phyloP scores from a whole-genome alignment of 2,888 invertebrate genomes.

The Coecobrya sp. region DNA sequence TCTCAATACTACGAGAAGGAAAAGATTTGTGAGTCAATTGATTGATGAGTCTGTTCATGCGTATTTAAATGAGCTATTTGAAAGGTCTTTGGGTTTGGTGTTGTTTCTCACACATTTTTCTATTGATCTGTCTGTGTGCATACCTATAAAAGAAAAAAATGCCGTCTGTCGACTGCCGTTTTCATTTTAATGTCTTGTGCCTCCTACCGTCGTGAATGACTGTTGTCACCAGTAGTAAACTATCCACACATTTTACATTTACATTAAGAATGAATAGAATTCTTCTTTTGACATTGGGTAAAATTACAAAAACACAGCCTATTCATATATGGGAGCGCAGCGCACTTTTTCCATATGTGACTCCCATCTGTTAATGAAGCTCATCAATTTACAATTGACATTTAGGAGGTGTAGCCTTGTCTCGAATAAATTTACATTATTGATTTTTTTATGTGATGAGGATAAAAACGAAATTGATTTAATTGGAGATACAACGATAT shows the following conservation, averaged over 20 bases:
- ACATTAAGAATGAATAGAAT: constrained; percentile 9
- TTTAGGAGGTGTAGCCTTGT: constrained; percentile 61
- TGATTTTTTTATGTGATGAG: constrained; percentile 65
- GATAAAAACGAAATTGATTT: constrained; percentile 71
- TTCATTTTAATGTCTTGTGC: constrained; percentile 10
- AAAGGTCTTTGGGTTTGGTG: constrained; percentile 31
- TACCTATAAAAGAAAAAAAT: constrained; percentile 48
- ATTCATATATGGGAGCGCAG: constrained; percentile 17
- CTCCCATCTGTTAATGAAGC: constrained; percentile 56
- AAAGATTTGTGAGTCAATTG: constrained; percentile 43
- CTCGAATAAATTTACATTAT: constrained; percentile 69
- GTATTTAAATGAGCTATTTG: constrained; percentile 16
- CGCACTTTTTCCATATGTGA: constrained; percentile 8
- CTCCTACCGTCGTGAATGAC: background rate
- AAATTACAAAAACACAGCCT: background rate
- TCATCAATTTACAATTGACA: constrained; percentile 53
- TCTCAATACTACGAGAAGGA: background rate
- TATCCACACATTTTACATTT: background rate
- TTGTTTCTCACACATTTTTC: constrained; percentile 67
- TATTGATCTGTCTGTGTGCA: constrained; percentile 23
- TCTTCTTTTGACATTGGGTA: background rate
- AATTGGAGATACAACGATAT: constrained; percentile 53
- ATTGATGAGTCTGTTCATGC: constrained; percentile 39
- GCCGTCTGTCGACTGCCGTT: constrained; percentile 32
- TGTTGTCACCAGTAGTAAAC: constrained; percentile 37